Evolutionary conservation across 1,140 invertebrate species (phyloP).

Genomic region (Sitobion miscanthi): DNA sequence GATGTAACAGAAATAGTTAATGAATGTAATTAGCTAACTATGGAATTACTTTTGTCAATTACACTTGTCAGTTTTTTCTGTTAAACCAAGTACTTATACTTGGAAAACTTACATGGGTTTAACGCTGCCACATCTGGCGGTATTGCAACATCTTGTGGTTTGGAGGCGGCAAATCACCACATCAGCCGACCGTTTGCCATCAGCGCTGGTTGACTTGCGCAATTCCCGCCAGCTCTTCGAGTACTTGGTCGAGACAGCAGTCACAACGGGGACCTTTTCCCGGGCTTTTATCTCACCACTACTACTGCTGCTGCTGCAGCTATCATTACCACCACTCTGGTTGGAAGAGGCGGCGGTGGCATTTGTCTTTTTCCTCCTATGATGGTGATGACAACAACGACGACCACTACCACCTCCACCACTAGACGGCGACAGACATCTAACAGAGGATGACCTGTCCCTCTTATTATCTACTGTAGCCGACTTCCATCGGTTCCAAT

Average conservation of each 20-base stretch:
- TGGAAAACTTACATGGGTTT: constrained; percentile 12
- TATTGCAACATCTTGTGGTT: not conserved
- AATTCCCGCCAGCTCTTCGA: constrained; percentile 41
- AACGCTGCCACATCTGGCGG: not conserved
- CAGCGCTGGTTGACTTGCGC: not conserved
- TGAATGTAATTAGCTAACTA: not conserved
- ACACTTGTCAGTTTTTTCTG: not conserved
- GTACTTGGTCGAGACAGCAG: not conserved
- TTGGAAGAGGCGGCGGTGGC: not conserved
- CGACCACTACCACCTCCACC: not conserved
- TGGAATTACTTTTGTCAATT: not conserved
- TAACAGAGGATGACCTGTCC: not conserved
- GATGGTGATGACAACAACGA: constrained; percentile 34
- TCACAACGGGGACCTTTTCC: not conserved
- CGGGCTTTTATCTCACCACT: not conserved
- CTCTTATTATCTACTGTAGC: not conserved
- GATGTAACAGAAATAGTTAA: not conserved
- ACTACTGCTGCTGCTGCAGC: not conserved
- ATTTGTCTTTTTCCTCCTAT: not conserved
- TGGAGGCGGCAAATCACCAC: constrained; percentile 23
- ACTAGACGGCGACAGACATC: not conserved
- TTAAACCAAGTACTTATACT: not conserved
- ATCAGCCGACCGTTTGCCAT: not conserved
- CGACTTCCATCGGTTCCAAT: constrained; percentile 42
- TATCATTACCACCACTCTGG: not conserved